phyloP scores from a whole-genome alignment of 2,113 vertebrate genomes.

The Myiozetetes cayanensis region DNA sequence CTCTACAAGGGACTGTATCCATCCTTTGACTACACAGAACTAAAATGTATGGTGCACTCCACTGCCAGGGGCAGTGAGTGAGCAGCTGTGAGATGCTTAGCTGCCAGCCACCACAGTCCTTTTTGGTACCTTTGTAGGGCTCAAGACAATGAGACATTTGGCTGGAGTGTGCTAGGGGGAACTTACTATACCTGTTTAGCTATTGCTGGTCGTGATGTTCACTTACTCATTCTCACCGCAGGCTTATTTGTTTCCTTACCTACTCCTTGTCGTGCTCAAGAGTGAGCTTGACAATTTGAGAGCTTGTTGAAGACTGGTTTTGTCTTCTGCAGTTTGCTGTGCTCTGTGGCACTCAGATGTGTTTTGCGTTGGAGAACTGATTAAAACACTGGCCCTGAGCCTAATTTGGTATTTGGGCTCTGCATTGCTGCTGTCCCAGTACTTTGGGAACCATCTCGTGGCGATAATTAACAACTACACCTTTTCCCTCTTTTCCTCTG shows the following conservation, averaged over 20 bases:
- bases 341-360: background rate
- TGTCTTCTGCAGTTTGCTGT: background rate
- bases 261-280: background rate
- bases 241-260: background rate
- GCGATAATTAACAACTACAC: conserved; percentile 52
- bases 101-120: background rate
- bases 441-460: conserved; percentile 48
- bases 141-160: background rate
- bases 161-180: background rate
- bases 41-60: background rate
- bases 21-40: background rate
- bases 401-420: background rate
- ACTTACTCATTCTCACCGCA: background rate
- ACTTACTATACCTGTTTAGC: background rate
- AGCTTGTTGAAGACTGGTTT: background rate
- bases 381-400: background rate
- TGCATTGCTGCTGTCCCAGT: background rate
- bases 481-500: background rate
- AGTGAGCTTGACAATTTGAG: background rate
- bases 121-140: background rate
- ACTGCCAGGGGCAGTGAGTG: no score
- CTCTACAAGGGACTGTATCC: background rate
- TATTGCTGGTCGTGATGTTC: background rate
- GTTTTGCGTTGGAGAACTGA: background rate
- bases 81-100: background rate